Percentiles rank a stretch among this genome's conserved stretches.
Evolutionary conservation across 2,888 invertebrate genomes (phyloP).

Genomic region (Myathropa florea): DNA sequence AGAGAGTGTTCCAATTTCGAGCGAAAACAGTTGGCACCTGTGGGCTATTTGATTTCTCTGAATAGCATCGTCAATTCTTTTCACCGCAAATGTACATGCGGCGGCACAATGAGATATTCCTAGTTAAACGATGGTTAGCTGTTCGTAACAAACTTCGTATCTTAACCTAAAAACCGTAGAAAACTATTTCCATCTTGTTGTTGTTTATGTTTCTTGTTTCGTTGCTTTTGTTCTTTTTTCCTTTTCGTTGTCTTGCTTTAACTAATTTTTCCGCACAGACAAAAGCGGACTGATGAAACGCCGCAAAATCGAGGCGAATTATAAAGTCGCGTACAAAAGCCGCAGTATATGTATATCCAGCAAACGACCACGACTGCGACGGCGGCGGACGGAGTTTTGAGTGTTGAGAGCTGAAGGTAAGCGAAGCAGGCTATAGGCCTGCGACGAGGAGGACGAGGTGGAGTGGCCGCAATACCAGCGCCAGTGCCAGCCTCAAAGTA

Average conservation of each 20-base stretch:
- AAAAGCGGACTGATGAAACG: constrained; percentile 66
- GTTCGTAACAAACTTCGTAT: constrained; percentile 37
- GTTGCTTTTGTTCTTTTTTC: not conserved
- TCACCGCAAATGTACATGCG: constrained; percentile 7
- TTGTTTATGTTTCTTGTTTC: not conserved
- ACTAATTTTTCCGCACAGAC: constrained; percentile 54
- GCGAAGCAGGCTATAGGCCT: constrained; percentile 4
- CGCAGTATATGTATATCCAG: constrained; percentile 2
- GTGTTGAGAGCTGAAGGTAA: constrained; percentile 26
- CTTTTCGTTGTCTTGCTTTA: constrained; percentile 18
- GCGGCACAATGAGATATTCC: not conserved
- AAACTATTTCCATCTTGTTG: constrained; percentile 58
- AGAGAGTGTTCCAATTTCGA: not conserved
- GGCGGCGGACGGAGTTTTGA: constrained; percentile 30
- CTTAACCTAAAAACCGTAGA: constrained; percentile 60
- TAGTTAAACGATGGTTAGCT: constrained; percentile 43
- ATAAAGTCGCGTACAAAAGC: constrained; percentile 50
- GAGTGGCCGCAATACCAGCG: constrained; percentile 46
- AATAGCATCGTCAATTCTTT: not conserved
- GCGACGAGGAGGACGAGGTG: constrained; percentile 25
- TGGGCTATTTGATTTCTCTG: not conserved
- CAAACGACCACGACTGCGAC: not conserved
- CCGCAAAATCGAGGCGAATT: constrained; percentile 69
- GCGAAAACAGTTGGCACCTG: not conserved
- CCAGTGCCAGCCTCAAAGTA: constrained; percentile 61